These are phyloP conservation scores for Narcine bancroftii DNA, from an alignment of 2,113 vertebrate genomes.

Conservation along the genomic window DNA sequence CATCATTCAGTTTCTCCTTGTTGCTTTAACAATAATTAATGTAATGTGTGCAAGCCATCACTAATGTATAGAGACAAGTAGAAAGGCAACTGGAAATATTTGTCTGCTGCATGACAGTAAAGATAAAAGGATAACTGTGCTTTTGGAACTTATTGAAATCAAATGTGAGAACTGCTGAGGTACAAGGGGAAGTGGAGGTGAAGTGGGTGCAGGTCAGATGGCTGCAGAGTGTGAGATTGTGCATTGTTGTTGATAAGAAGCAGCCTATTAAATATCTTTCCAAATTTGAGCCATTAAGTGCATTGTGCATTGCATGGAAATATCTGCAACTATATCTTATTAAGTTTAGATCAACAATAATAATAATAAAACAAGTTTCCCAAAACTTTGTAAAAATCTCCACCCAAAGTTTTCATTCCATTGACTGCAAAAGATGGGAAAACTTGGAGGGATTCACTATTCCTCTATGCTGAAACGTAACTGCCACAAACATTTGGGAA, in stretches of 20 bases:
- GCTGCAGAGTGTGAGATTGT: background rate
- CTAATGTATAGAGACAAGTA: background rate
- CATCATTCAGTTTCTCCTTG: slow-evolving; percentile 4
- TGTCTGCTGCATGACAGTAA: background rate
- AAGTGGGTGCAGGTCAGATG: background rate
- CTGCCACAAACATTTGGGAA: background rate
- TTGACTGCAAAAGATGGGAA: background rate
- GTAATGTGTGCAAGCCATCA: background rate
- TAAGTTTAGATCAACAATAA: background rate
- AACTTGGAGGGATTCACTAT: background rate
- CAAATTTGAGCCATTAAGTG: background rate
- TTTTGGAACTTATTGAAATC: slow-evolving; percentile 12
- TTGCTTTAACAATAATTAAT: slow-evolving; percentile 24
- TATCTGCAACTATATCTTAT: too few species aligned
- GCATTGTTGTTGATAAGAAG: background rate
- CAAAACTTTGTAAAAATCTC: background rate
- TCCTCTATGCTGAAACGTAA: background rate
- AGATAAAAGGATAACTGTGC: background rate
- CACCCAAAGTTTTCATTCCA: background rate
- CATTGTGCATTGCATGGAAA: background rate
- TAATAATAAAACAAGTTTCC: background rate
- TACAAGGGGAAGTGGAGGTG: background rate
- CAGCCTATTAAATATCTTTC: background rate
- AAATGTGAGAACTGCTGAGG: background rate
- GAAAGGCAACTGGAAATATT: slow-evolving; percentile 16